phyloP scores from a whole-genome alignment of 2,113 vertebrate genomes.

The Notothenia rossii region DNA sequence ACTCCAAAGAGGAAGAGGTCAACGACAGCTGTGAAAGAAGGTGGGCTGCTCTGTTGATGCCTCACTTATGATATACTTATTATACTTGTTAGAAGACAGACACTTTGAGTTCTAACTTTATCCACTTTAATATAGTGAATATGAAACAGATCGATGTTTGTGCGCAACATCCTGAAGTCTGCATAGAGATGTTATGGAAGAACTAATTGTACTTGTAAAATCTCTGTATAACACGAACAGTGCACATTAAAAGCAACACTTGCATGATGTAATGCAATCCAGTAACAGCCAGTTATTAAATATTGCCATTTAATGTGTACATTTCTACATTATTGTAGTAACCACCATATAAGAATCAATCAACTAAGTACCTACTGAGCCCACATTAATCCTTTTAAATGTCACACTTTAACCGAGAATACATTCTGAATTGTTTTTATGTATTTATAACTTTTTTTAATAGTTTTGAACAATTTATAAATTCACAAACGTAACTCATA shows the following conservation, averaged over 20 bases:
- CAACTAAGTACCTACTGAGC: no score
- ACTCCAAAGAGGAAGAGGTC: conserved; percentile 58
- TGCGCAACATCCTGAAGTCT: no score
- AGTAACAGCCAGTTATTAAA: no score
- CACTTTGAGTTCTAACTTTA: no score
- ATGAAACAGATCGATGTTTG: background rate
- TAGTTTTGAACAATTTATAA: no score
- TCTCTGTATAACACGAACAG: background rate
- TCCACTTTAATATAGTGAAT: background rate
- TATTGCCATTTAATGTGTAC: no score
- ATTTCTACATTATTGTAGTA: no score
- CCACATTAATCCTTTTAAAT: background rate
- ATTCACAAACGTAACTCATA: no score
- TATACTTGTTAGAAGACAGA: background rate
- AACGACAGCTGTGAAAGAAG: conserved; percentile 62
- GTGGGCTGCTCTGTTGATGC: conserved; percentile 24
- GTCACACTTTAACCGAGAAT: background rate
- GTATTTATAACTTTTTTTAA: no score
- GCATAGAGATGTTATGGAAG: background rate
- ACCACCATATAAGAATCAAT: no score
- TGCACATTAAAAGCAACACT: no score
- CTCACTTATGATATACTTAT: background rate
- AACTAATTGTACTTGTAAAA: background rate
- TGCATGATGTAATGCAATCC: background rate
- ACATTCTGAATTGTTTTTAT: background rate